Evolutionary conservation across 2,888 invertebrate species (phyloP).

Genomic region (Oscheius onirici): DNA sequence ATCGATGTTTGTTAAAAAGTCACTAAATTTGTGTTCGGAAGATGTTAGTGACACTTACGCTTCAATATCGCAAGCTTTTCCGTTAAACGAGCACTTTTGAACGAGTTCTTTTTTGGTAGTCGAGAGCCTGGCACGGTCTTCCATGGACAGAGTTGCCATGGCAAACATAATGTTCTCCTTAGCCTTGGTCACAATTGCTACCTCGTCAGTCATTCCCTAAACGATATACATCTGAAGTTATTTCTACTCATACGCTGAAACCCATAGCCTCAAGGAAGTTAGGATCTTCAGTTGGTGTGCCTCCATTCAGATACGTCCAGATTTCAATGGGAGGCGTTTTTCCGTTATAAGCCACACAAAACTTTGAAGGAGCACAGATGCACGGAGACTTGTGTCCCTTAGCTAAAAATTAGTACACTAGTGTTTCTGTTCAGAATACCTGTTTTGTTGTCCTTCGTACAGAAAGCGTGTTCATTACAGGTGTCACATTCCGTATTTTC

Average conservation of each 20-base stretch:
- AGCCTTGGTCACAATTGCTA: slow-evolving; percentile 71
- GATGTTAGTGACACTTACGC: slow-evolving; percentile 56
- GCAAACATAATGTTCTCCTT: slow-evolving; percentile 71
- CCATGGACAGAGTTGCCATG: slow-evolving; percentile 65
- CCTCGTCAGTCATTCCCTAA: slow-evolving; percentile 71
- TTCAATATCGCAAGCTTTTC: slow-evolving; percentile 69
- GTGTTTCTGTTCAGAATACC: slow-evolving; percentile 5
- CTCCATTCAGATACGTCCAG: slow-evolving; percentile 64
- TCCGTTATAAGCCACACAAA: slow-evolving; percentile 64
- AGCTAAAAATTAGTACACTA: slow-evolving; percentile 31
- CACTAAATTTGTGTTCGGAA: slow-evolving; percentile 48
- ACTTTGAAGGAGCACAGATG: slow-evolving; percentile 60
- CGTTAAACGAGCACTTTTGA: slow-evolving; percentile 71
- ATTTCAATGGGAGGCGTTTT: slow-evolving; percentile 54
- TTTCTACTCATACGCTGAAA: slow-evolving; percentile 50
- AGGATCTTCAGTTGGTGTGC: slow-evolving; percentile 58
- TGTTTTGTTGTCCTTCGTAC: slow-evolving; percentile 51
- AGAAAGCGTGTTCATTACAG: slow-evolving; percentile 53
- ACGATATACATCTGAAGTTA: background rate
- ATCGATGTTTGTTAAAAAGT: slow-evolving; percentile 65
- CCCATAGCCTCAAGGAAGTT: slow-evolving; percentile 69
- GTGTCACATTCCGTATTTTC: slow-evolving; percentile 49
- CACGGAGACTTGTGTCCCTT: slow-evolving; percentile 59
- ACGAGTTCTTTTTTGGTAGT: slow-evolving; percentile 68
- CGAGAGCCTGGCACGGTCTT: slow-evolving; percentile 59